Percentiles rank a stretch among this genome's conserved stretches.
Conservation (phyloP, 2,888 invertebrate genomes). For the Ophion costatus region DNA sequence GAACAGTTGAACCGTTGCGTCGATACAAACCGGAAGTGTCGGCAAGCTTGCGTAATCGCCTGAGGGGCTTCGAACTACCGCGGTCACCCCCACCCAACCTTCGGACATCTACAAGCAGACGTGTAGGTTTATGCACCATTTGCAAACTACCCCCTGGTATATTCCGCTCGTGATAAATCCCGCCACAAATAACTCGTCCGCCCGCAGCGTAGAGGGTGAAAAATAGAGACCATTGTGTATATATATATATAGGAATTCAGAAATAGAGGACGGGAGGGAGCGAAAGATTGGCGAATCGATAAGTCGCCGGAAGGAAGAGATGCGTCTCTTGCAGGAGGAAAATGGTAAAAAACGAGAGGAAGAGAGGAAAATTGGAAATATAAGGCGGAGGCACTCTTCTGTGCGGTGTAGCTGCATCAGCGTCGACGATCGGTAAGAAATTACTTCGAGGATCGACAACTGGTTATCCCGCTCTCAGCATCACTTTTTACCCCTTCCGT, state of each 20-base stretch:
- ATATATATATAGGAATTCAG: not conserved
- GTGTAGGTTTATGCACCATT: slow-evolving; percentile 18
- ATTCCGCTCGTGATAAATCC: slow-evolving; percentile 64
- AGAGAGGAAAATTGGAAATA: slow-evolving; percentile 31
- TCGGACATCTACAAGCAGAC: slow-evolving; percentile 49
- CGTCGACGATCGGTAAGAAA: slow-evolving; percentile 64
- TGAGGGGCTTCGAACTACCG: slow-evolving; percentile 45
- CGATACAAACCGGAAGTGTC: slow-evolving; percentile 58
- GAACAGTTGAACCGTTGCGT: slow-evolving; percentile 45
- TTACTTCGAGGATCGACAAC: slow-evolving; percentile 67
- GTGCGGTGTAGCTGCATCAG: slow-evolving; percentile 22
- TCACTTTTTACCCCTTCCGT: slow-evolving; percentile 18
- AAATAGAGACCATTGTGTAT: slow-evolving; percentile 13
- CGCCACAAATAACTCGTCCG: slow-evolving; percentile 67
- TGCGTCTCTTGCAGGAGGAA: slow-evolving; percentile 47
- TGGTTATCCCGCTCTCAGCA: slow-evolving; percentile 9
- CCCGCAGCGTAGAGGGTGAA: slow-evolving; percentile 54
- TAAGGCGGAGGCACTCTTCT: slow-evolving; percentile 39
- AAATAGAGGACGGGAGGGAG: slow-evolving; percentile 49
- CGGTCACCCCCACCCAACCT: slow-evolving; percentile 31
- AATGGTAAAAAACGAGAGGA: slow-evolving; percentile 34
- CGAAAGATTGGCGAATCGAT: slow-evolving; percentile 53
- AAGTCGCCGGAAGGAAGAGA: slow-evolving; percentile 69
- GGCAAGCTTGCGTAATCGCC: slow-evolving; percentile 59
- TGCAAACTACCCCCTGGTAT: slow-evolving; percentile 50